Evolutionary conservation across 2,113 vertebrate genomes (phyloP).

Genomic region (Bostrychus sinensis): DNA sequence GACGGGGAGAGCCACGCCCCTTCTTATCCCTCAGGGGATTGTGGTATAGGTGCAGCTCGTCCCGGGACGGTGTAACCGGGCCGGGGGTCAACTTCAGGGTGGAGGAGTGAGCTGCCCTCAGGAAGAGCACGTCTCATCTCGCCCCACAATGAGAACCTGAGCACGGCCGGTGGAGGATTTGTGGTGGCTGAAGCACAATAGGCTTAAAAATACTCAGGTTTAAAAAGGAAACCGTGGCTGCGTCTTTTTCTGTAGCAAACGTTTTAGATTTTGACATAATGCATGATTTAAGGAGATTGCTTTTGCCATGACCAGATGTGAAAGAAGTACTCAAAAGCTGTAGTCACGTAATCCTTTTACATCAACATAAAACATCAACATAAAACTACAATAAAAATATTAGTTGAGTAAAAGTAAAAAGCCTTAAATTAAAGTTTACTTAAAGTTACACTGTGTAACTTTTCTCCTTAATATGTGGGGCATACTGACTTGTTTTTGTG

Average conservation of each 20-base stretch:
- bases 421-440: no score
- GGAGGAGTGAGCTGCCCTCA: conserved; percentile 50
- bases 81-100: conserved; percentile 33
- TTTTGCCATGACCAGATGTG: no score
- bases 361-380: no score
- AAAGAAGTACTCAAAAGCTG: no score
- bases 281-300: no score
- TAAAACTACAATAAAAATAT: no score
- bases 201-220: not conserved
- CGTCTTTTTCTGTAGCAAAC: not conserved
- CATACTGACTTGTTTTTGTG: no score
- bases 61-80: conserved; percentile 37
- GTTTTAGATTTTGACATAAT: not conserved
- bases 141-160: conserved; percentile 13
- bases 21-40: conserved; percentile 18
- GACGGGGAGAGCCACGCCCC: conserved; percentile 33
- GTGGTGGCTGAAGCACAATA: not conserved
- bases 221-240: not conserved
- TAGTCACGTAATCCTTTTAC: no score
- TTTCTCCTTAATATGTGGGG: no score
- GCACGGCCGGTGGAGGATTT: not conserved
- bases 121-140: conserved; percentile 58
- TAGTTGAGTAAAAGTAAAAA: no score
- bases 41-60: no score
- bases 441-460: no score